Evolutionary conservation across 2,888 invertebrate species (phyloP), one percentile per base, ranked within the genome.

Genomic region (Helicoverpa assulta): DNA sequence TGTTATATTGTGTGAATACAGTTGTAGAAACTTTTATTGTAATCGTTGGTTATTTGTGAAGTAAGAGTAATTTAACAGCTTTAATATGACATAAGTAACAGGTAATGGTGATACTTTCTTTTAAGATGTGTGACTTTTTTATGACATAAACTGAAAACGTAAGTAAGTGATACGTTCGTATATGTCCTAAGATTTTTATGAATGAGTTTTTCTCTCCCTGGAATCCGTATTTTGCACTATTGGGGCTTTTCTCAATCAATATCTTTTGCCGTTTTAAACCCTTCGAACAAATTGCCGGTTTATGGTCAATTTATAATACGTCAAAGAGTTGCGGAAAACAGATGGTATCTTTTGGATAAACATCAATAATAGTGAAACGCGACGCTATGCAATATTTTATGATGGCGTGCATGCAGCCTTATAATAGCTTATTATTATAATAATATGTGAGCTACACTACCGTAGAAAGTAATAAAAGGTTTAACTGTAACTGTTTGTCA

Each of bases 261-360:
- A 21, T 19, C 37, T 21, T 50, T 2, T 37, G 33, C 16, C 40
- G 14, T 10, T 29, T 14, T 29, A 0, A 26, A 8, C 10, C 8
- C 19, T 0, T 21, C 14, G 53, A 29, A 54, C 5, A 18, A 14
- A 8, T 26, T 4, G 6, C 16, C 14, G 18, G n/a, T 43, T 67
- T 64, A 5, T 21, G n/a, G 33, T 63, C 33, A 40, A 1, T 70
- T 60, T 54, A 53, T 37, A 50, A 53, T 37, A 50, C 40, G 19
- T n/a, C 55, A 66, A 19, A 59, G 19, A 51, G n/a, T 58, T 71
- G 60, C 63, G 76, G 76, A 67, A 76, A 67, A 52, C n/a, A 58
- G 76, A 76, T 67, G 6, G 2, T 71, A 71, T 67, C 76, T 16
- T 58, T 57, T 21, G 33, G 40, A 70, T 67, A 63, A 70, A 19